Base-by-base conservation (phyloP, 2,888 invertebrate genomes). In the Xanthorhoe designata region DNA sequence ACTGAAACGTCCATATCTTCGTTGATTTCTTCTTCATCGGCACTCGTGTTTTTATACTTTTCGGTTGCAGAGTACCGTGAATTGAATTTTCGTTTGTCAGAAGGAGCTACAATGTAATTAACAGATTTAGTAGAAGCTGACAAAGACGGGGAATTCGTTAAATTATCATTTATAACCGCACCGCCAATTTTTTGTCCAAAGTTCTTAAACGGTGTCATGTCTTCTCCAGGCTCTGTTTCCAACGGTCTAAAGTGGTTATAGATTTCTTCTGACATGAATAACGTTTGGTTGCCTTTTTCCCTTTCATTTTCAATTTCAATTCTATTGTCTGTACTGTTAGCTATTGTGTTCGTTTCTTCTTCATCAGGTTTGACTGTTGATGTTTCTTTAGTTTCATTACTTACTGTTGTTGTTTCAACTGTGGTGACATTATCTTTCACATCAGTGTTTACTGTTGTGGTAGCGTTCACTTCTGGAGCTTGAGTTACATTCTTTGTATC, bases 131-230 rank as follows among this genome's bases (percentile, higher is more conserved):
- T 94, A 3, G 93, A 93, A n/a, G 93, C 91, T 51, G 91, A 91
- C 53, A 91, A 72, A 24, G 87, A 87, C n/a, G 93, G 92, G 17
- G 91, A 89, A 75, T 91, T 86, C 0, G 92, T 93, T 10, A 93
- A 80, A 71, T 93, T 94, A 67, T 93, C 94, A 66, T 76, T 89
- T 17, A 93, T 87, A 15, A 78, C 75, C 66, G 78, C 86, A 0
- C 91, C 88, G 9, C 87, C 91, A 50, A 94, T 78, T 80, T 96
- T 96, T 78, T 96, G 95, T 0, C 96, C 96, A 79, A 96, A 96
- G 78, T 94, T 95, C 64, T 96, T 89, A 83, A 96, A 96, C 10
- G 96, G 96, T 56, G 95, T 94, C 91, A 96, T 94, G 76, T 96
- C 96, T 81, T 95, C 95, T 51, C 94, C 94, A 0, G 95, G 94